Conservation (phyloP, 2,797 vertebrate genomes). For the Chloroceryle inda region DNA sequence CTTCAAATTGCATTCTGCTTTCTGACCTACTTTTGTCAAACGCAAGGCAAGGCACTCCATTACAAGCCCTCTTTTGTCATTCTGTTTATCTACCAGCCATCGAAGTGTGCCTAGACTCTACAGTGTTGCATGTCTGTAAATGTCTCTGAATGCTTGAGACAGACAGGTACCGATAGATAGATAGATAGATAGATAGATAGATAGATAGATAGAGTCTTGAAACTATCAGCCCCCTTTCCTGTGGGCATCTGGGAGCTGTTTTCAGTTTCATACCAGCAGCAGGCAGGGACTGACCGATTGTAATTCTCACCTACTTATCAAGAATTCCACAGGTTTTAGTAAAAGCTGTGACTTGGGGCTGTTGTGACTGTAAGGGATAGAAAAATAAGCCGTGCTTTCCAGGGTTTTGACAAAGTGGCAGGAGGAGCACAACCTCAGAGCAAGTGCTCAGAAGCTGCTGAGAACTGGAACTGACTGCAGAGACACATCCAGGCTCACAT, state of each 20-base stretch:
- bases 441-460: background rate
- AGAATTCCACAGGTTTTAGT: slow-evolving; percentile 29
- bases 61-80: background rate
- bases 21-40: background rate
- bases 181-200: too few species aligned
- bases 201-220: background rate
- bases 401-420: background rate
- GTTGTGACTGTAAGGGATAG: background rate
- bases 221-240: slow-evolving; percentile 23
- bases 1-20: background rate
- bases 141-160: background rate
- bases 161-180: background rate
- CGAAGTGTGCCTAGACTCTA: background rate
- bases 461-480: background rate
- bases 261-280: slow-evolving; percentile 14
- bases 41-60: background rate
- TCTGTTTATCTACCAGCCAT: background rate
- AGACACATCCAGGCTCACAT: background rate
- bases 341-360: background rate
- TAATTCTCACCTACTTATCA: background rate
- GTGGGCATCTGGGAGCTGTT: background rate
- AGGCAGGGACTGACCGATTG: slow-evolving; percentile 38
- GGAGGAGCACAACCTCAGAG: background rate
- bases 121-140: background rate
- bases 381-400: background rate